phyloP scores from a whole-genome alignment of 2,888 invertebrate species.

The Priocnemis perturbator region DNA sequence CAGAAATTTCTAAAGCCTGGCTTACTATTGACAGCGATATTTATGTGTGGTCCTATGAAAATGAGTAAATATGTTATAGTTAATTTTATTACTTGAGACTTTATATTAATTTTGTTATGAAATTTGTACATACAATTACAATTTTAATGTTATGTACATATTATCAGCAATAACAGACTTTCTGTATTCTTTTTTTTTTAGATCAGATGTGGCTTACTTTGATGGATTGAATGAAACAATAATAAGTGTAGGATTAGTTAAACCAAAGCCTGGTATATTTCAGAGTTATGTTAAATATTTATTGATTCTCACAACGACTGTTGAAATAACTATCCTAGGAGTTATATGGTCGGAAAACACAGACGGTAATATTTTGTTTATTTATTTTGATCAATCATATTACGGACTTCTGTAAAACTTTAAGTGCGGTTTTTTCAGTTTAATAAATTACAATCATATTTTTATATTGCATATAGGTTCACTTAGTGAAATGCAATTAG shows the following conservation, averaged over 20 bases:
- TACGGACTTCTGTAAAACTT: not conserved
- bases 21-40: conserved; percentile 98
- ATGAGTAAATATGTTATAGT: conserved; percentile 78
- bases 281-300: conserved; percentile 93
- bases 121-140: not conserved
- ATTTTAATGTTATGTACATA: no score
- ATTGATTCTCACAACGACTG: conserved; percentile 93
- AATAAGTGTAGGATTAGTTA: conserved; percentile 92
- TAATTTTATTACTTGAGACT: not conserved
- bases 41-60: conserved; percentile 98
- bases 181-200: conserved; percentile 58
- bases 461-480: conserved; percentile 68
- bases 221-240: conserved; percentile 97
- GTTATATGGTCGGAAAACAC: conserved; percentile 76
- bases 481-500: conserved; percentile 88
- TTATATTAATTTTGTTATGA: not conserved
- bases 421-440: conserved; percentile 2
- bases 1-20: conserved; percentile 97
- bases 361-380: conserved; percentile 60
- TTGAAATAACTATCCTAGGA: conserved; percentile 94
- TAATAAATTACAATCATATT: conserved; percentile 14
- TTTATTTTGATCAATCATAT: not conserved
- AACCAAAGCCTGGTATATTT: conserved; percentile 92
- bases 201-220: conserved; percentile 96
- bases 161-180: conserved; percentile 12